These are phyloP conservation scores for Dioctria rufipes DNA, from an alignment of 2,888 invertebrate genomes.

Conservation along the genomic window DNA sequence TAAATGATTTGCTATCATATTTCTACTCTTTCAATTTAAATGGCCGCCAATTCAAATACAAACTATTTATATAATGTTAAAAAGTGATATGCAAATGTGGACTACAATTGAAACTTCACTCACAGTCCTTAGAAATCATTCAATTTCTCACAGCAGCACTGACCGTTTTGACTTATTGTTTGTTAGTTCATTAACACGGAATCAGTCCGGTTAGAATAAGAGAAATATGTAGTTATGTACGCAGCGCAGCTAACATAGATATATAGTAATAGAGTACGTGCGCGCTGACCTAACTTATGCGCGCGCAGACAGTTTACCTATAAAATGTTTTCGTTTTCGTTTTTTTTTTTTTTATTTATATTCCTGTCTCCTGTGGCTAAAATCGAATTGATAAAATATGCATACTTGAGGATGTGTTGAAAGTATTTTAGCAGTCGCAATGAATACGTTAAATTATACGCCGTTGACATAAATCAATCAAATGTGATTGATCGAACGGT, in stretches of 20 bases:
- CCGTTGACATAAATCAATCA: slow-evolving; percentile 47
- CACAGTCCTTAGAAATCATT: no score
- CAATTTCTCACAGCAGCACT: no score
- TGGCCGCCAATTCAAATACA: no score
- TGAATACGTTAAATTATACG: slow-evolving; percentile 17
- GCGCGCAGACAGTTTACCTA: not conserved
- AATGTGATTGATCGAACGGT: slow-evolving; percentile 49
- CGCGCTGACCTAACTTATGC: not conserved
- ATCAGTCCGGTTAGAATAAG: not conserved
- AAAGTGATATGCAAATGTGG: no score
- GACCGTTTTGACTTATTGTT: no score
- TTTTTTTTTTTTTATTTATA: slow-evolving; percentile 28
- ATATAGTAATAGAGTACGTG: not conserved
- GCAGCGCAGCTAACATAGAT: not conserved
- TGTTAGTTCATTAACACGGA: slow-evolving; percentile 41
- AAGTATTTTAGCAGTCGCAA: slow-evolving; percentile 44
- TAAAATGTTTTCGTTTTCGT: no score
- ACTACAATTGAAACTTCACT: no score
- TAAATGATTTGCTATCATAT: no score
- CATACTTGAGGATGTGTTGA: slow-evolving; percentile 31
- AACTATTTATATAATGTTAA: no score
- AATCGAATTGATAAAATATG: slow-evolving; percentile 40
- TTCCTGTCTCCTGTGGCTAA: slow-evolving; percentile 28
- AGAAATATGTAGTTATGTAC: not conserved
- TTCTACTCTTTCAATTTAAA: no score